Evolutionary conservation across 2,797 vertebrate species (phyloP).

Genomic region (Helostoma temminkii): DNA sequence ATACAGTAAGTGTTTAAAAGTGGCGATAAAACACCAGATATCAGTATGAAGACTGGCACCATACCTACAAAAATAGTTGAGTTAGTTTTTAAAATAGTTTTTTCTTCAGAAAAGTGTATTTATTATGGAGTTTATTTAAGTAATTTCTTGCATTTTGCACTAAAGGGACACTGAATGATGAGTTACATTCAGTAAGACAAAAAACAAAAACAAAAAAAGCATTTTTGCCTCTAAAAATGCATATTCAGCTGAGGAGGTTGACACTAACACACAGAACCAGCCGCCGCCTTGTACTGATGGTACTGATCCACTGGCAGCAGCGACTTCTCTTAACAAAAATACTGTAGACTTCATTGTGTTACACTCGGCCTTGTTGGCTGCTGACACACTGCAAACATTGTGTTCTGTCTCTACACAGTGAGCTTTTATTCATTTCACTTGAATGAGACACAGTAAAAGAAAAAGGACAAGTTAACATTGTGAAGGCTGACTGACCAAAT

Average conservation of each 20-base stretch:
- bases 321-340: slow-evolving; percentile 17
- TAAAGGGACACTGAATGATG: too few species aligned
- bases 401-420: slow-evolving; percentile 11
- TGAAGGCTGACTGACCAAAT: not conserved
- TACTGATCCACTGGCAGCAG: slow-evolving; percentile 36
- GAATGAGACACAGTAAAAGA: not conserved
- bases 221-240: not conserved
- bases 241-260: not conserved
- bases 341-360: slow-evolving; percentile 25
- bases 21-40: too few species aligned
- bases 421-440: slow-evolving; percentile 9
- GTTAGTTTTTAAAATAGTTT: too few species aligned
- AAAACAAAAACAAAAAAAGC: too few species aligned
- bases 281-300: slow-evolving; percentile 40
- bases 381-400: slow-evolving; percentile 46
- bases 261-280: slow-evolving; percentile 9
- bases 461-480: not conserved
- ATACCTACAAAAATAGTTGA: too few species aligned
- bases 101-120: too few species aligned
- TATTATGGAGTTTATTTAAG: too few species aligned
- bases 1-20: too few species aligned
- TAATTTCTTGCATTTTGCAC: too few species aligned
- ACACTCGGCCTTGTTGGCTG: not conserved
- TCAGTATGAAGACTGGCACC: too few species aligned
- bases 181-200: not conserved